phyloP scores from a whole-genome alignment of 2,888 invertebrate genomes.

The Drosophila acutilabella region DNA sequence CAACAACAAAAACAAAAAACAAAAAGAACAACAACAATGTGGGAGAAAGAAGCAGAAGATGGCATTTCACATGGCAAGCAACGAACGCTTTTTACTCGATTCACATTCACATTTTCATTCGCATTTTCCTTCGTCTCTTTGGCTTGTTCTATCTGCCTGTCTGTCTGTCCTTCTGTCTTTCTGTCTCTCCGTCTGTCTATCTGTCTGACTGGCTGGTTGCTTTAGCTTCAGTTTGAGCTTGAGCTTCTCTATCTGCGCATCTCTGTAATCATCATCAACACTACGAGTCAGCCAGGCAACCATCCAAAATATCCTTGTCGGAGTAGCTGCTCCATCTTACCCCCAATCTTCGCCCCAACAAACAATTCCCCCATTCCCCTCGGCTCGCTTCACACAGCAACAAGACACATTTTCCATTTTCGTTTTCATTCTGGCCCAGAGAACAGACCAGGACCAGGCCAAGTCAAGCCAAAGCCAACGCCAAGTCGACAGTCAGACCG shows the following conservation, averaged over 20 bases:
- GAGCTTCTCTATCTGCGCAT: constrained; percentile 74
- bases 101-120: constrained; percentile 54
- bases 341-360: constrained; percentile 8
- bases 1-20: constrained; percentile 20
- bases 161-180: background rate
- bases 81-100: constrained; percentile 67
- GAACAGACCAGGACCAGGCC: constrained; percentile 47
- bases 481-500: constrained; percentile 40
- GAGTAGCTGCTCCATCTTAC: constrained; percentile 40
- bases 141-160: constrained; percentile 54
- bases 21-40: constrained; percentile 20
- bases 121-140: constrained; percentile 57
- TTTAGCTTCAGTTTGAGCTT: constrained; percentile 23
- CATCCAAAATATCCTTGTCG: constrained; percentile 80
- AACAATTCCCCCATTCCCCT: constrained; percentile 1
- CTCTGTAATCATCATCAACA: constrained; percentile 80
- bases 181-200: constrained; percentile 45
- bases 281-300: constrained; percentile 72
- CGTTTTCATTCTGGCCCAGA: constrained; percentile 75
- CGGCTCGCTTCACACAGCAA: constrained; percentile 11
- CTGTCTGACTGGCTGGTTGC: constrained; percentile 35
- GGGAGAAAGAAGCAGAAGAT: constrained; percentile 14
- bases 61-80: constrained; percentile 62
- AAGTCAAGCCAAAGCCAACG: constrained; percentile 44
- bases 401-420: constrained; percentile 76